Percentiles rank a stretch among this genome's conserved stretches.
These are phyloP conservation scores for Ceratotherium simum DNA, from an alignment of 2,113 vertebrate genomes.

Conservation along the genomic window DNA sequence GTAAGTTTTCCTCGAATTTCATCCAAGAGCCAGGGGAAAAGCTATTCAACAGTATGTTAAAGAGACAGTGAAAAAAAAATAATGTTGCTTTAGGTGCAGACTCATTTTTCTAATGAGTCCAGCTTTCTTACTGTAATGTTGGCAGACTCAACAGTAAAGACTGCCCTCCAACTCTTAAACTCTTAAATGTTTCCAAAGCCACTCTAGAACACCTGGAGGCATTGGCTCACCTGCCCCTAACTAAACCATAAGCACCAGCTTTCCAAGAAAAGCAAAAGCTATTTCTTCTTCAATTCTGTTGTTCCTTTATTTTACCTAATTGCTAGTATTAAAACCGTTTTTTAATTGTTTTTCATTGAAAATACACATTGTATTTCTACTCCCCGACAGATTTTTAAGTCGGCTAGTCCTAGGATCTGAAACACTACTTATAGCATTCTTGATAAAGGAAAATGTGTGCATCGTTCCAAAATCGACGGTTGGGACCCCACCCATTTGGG, in stretches of 20 bases:
- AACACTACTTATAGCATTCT: neutral
- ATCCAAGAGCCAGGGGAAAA: neutral
- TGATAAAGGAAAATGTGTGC: neutral
- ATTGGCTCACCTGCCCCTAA: neutral
- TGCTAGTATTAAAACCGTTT: neutral
- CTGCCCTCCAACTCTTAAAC: neutral
- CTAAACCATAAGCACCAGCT: neutral
- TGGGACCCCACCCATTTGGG: neutral
- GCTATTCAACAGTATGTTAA: neutral
- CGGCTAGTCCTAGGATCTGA: neutral
- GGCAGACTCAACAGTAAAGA: neutral
- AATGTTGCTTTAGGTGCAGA: neutral
- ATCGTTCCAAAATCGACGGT: slow-evolving; percentile 16
- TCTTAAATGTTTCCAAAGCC: neutral
- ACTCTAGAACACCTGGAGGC: slow-evolving; percentile 3
- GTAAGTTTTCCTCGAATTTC: neutral
- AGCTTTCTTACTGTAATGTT: neutral
- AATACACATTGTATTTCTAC: neutral
- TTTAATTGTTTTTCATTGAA: slow-evolving; percentile 25
- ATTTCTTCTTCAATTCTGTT: neutral
- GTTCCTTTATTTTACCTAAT: neutral
- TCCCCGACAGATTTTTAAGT: neutral
- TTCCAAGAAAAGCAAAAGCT: neutral
- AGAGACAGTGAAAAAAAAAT: neutral
- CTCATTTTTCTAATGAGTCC: neutral